Base-by-base conservation (phyloP, 1,140 invertebrate species). In the Caenorhabditis latens region DNA sequence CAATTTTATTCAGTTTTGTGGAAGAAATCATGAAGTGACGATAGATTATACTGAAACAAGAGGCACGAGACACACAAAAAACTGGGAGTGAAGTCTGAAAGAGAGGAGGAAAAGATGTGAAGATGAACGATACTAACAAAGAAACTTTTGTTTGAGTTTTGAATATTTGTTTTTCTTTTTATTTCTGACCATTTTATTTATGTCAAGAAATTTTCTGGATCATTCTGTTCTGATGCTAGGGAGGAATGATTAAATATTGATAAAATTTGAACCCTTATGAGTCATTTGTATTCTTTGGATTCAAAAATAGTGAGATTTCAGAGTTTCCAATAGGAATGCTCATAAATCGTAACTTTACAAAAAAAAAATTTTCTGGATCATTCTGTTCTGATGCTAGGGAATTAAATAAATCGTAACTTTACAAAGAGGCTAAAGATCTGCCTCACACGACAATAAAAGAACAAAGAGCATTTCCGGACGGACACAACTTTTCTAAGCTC, bases 401-500 rank as follows among this genome's bases (percentile, higher is more conserved):
- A 32, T 1, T 32, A 32, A 32, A 32, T 32, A 32, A 32, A 32
- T 32, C 1, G 0, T 32, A 32, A 32, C 32, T 32, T 32, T 32
- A 32, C 32, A 32, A 32, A 32, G 32, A 0, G 32, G 2, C 2
- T 0, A 32, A 32, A 32, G 32, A 32, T 53, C 13, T 14, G 13
- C 16, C 50, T n/a, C 11, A 4, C 19, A 63, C 19, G 32, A 24
- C 11, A 63, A 63, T 63, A 21, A 63, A n/a, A n/a, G 57, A 40
- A 32, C 21, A 63, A 63, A 32, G 14, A 63, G 9, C 61, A 1
- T 63, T 63, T 63, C 61, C 11, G 61, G n/a, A 21, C 5, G 61
- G 40, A 8, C 65, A 43, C 65, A 46, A 71, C 65, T 71, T 42
- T 71, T 71, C 42, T 71, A 21, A 71, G 40, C 40, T 32, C 40